phyloP scores from a whole-genome alignment of 2,797 vertebrate genomes.

The Lerista edwardsae region DNA sequence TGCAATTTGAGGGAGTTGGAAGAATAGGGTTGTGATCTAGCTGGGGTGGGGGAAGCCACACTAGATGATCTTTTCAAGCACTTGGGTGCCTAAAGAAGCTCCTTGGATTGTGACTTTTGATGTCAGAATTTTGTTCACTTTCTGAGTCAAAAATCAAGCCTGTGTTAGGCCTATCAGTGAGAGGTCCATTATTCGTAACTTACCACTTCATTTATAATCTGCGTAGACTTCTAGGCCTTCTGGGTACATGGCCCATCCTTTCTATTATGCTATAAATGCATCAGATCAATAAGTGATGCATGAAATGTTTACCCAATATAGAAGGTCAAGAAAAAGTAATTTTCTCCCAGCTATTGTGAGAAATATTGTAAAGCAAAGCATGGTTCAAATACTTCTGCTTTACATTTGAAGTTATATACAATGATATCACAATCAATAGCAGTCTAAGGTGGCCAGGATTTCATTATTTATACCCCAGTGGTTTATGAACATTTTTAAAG shows the following conservation, averaged over 20 bases:
- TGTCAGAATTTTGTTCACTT: not conserved
- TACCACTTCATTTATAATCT: constrained; percentile 37
- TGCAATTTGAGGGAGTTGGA: not conserved
- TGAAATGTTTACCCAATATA: constrained; percentile 49
- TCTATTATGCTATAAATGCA: constrained; percentile 49
- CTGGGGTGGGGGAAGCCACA: no score
- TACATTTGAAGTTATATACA: constrained; percentile 59
- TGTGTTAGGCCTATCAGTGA: constrained; percentile 7
- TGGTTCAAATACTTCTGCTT: constrained; percentile 55
- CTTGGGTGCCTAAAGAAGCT: not conserved
- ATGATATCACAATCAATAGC: constrained; percentile 67
- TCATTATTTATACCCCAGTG: constrained; percentile 55
- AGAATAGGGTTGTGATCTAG: not conserved
- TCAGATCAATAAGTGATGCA: constrained; percentile 58
- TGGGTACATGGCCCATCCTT: not conserved
- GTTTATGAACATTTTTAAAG: constrained; percentile 58
- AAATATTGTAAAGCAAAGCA: constrained; percentile 57
- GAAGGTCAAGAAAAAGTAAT: constrained; percentile 55
- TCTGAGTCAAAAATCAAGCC: not conserved
- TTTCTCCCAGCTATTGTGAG: constrained; percentile 51
- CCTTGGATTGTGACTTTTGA: not conserved
- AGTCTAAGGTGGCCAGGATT: constrained; percentile 50
- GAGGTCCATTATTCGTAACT: not conserved
- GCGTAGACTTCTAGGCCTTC: constrained; percentile 49
- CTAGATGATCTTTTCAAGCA: not conserved